Evolutionary conservation across 2,888 invertebrate species (phyloP).

Genomic region (Emesis furor): DNA sequence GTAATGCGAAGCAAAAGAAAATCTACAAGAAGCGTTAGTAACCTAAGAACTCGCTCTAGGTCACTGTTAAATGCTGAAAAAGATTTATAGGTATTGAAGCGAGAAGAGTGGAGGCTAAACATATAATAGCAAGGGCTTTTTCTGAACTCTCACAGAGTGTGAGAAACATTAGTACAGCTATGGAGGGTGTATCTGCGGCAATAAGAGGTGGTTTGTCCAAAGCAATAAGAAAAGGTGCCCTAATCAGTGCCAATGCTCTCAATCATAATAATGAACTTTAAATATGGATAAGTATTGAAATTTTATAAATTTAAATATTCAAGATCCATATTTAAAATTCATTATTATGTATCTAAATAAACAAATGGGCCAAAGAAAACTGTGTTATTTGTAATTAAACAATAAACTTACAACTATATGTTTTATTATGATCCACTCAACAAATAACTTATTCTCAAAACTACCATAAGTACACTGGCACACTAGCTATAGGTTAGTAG

Average conservation of each 20-base stretch:
- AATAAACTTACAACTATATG: too few species aligned
- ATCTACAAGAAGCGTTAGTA: neutral
- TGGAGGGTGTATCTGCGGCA: neutral
- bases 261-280: neutral
- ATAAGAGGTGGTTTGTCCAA: neutral
- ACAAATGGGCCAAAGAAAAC: too few species aligned
- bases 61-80: neutral
- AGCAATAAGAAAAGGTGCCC: neutral
- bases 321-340: too few species aligned
- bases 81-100: neutral
- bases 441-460: too few species aligned
- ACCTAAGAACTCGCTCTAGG: neutral
- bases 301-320: too few species aligned
- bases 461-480: too few species aligned
- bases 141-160: neutral
- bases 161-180: neutral
- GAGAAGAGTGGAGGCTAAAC: neutral
- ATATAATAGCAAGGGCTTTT: neutral
- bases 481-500: too few species aligned
- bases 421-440: too few species aligned
- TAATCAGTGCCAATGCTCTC: neutral
- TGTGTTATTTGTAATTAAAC: too few species aligned
- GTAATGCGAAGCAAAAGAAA: neutral
- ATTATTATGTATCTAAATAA: too few species aligned
- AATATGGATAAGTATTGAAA: too few species aligned